Evolutionary conservation across 2,113 vertebrate genomes (phyloP).

Genomic region (Galbula dea): DNA sequence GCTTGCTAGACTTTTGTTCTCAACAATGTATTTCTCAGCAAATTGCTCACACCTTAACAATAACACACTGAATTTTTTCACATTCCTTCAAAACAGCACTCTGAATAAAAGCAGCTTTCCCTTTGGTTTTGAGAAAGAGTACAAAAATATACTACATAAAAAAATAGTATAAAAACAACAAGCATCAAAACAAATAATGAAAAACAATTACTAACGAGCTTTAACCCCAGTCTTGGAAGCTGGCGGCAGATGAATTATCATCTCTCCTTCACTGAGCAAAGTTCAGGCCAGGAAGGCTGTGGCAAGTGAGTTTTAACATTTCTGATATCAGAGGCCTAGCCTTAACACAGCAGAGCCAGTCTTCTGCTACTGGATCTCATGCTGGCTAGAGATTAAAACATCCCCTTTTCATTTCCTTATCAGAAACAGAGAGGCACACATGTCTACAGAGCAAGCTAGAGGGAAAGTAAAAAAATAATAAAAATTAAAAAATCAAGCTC

Average conservation of each 20-base stretch:
- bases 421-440: not conserved
- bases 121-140: not conserved
- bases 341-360: not conserved
- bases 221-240: not conserved
- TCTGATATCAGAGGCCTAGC: not conserved
- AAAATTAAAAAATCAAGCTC: not conserved
- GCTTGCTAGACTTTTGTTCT: conserved; percentile 6
- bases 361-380: not conserved
- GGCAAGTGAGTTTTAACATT: not conserved
- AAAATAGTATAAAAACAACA: not conserved
- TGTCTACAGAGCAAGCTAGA: not conserved
- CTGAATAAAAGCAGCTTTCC: not conserved
- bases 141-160: no score
- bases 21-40: not conserved
- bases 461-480: not conserved
- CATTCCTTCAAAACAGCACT: not conserved
- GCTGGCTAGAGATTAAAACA: not conserved
- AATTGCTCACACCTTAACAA: not conserved
- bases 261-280: not conserved
- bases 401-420: not conserved
- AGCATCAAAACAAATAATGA: not conserved
- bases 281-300: not conserved
- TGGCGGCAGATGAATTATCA: not conserved
- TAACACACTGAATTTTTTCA: not conserved
- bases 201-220: not conserved